Base-by-base conservation (phyloP, 2,888 invertebrate genomes). In the Euplagia quadripunctaria region DNA sequence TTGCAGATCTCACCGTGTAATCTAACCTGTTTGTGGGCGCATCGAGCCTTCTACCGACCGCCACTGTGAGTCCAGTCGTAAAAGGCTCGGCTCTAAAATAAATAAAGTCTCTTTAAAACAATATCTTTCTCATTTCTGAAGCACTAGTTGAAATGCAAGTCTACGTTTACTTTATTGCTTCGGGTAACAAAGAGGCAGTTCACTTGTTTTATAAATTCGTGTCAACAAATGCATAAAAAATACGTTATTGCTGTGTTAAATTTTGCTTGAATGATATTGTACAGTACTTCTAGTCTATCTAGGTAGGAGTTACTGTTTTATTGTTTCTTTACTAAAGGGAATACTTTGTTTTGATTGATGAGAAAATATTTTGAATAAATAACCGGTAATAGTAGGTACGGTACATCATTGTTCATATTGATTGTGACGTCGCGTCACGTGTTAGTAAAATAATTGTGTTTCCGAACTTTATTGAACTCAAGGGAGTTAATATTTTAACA, bases 1-100 rank as follows among this genome's bases (percentile, higher is more conserved):
- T 70, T 52, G 87, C 80, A 87, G 91, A 92, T 90, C 88, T 89
- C 84, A 87, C 90, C 86, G 79, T 72, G 74, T 74, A 76, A 88
- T 83, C 88, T 82, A 80, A 78, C 86, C 87, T 87, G 90, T 90
- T 90, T 90, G 85, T 88, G 83, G 65, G 43, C 65, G 73, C 76
- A 73, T 63, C 76, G 68, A 77, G 78, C 74, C 77, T 72, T 42
- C 73, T 67, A 61, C 65, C 66, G 41, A 46, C 72, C 17, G 55
- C 8, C 52, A 66, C 55, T 51, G 52, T 68, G 42, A 67, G 41
- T 67, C 17, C 31, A 31, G 17, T 67, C 16, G 17, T 61, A 61
- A 61, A 61, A 61, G 42, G 14, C 51, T 42, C 12, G 43, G 58
- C 43, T 31, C 46, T 42, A 61, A 69, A 58, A 61, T 42, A 61